A percentile compares a stretch with the other conserved stretches of the same genome.
Conservation (phyloP, 2,113 vertebrate genomes). For the Poeciliopsis turrubarensis region DNA sequence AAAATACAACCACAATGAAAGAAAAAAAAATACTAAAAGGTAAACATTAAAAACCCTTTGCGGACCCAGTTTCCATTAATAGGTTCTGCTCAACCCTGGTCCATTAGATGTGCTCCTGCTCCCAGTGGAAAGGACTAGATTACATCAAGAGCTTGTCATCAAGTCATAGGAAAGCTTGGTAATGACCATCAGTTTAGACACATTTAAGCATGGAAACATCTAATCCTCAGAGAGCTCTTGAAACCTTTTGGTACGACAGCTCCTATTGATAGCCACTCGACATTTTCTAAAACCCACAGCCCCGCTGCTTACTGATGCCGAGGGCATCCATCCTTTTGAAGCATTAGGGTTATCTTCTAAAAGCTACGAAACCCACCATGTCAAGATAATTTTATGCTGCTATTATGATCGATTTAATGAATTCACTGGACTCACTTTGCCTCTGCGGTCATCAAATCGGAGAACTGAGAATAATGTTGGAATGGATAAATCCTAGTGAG, state of each 20-base stretch:
- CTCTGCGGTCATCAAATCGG: neutral
- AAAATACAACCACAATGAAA: too few species aligned
- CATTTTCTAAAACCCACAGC: neutral
- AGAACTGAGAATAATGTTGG: neutral
- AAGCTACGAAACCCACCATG: neutral
- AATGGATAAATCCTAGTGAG: too few species aligned
- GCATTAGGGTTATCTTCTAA: neutral
- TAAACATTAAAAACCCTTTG: too few species aligned
- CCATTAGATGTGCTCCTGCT: neutral
- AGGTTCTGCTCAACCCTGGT: neutral
- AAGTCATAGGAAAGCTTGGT: neutral
- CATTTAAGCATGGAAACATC: neutral
- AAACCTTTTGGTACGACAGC: neutral
- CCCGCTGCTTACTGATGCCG: neutral
- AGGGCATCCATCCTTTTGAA: neutral
- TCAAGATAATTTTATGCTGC: neutral
- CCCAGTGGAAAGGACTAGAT: neutral
- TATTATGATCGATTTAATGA: neutral
- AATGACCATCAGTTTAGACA: neutral
- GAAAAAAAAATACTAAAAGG: too few species aligned
- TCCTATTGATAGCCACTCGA: neutral
- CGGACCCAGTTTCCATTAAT: neutral
- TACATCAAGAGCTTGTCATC: neutral
- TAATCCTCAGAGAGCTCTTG: neutral
- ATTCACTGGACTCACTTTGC: neutral